These are phyloP conservation scores for Notothenia rossii DNA, from an alignment of 2,113 vertebrate genomes.

Conservation along the genomic window DNA sequence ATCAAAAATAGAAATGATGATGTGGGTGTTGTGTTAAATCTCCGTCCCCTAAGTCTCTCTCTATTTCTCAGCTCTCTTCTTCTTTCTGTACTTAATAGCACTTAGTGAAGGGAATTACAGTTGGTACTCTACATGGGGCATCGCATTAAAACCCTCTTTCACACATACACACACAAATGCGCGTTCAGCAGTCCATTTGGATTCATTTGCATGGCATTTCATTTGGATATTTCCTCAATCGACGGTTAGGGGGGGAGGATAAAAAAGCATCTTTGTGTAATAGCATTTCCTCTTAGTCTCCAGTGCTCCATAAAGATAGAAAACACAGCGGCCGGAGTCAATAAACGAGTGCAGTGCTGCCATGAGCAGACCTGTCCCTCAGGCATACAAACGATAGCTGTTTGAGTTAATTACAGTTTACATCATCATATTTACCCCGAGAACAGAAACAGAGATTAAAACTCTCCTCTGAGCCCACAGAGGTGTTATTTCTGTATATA, in stretches of 20 bases:
- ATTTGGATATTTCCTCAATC: slow-evolving; percentile 78
- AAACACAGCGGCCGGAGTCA: slow-evolving; percentile 65
- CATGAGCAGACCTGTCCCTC: slow-evolving; percentile 72
- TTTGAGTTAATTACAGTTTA: slow-evolving; percentile 83
- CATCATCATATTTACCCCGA: slow-evolving; percentile 81
- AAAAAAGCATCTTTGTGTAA: slow-evolving; percentile 73
- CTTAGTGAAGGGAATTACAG: slow-evolving; percentile 74
- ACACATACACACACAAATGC: slow-evolving; percentile 42
- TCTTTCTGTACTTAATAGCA: slow-evolving; percentile 74
- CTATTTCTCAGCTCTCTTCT: slow-evolving; percentile 54
- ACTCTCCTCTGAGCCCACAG: slow-evolving; percentile 62
- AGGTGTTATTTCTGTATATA: slow-evolving; percentile 63
- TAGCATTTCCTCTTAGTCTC: slow-evolving; percentile 76
- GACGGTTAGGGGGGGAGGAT: slow-evolving; percentile 50
- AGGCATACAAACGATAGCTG: slow-evolving; percentile 75
- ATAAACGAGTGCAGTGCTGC: slow-evolving; percentile 72
- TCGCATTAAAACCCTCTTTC: slow-evolving; percentile 73
- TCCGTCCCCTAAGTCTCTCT: slow-evolving; percentile 50
- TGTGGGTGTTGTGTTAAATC: slow-evolving; percentile 65
- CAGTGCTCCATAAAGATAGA: slow-evolving; percentile 73
- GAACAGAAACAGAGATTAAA: slow-evolving; percentile 74
- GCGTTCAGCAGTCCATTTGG: slow-evolving; percentile 73
- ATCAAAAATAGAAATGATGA: slow-evolving; percentile 54
- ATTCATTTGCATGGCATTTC: slow-evolving; percentile 80
- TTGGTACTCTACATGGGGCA: slow-evolving; percentile 73